Evolutionary conservation across 1,140 invertebrate species (phyloP).

Genomic region (Drosophila sp.): DNA sequence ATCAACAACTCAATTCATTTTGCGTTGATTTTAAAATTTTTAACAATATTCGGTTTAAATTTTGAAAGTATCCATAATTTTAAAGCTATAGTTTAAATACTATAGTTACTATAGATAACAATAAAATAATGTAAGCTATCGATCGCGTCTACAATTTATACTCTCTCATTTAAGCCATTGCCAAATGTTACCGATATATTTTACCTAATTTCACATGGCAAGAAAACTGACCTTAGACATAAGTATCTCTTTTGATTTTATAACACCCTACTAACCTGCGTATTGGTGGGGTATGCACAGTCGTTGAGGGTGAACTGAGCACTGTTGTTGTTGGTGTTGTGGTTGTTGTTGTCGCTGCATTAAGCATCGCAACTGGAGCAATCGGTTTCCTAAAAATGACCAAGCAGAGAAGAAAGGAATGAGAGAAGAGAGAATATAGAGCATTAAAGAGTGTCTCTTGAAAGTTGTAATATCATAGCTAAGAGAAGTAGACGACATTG

Average conservation of each 20-base stretch:
- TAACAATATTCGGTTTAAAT: too few relatives aligned
- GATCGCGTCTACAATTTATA: too few relatives aligned
- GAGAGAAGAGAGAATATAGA: constrained; percentile 18
- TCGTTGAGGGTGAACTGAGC: constrained; percentile 66
- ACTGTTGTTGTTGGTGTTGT: constrained; percentile 62
- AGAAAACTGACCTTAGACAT: not conserved
- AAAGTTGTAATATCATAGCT: constrained; percentile 1
- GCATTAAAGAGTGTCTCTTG: constrained; percentile 21
- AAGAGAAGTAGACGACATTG: constrained; percentile 65
- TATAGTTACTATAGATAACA: too few relatives aligned
- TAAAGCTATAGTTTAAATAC: too few relatives aligned
- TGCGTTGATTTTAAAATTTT: too few relatives aligned
- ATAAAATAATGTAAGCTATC: too few relatives aligned
- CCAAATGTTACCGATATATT: not conserved
- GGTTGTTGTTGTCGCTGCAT: constrained; percentile 56
- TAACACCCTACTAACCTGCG: constrained; percentile 64
- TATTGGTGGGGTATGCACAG: constrained; percentile 74
- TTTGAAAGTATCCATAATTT: too few relatives aligned
- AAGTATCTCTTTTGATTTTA: not conserved
- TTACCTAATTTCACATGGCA: not conserved
- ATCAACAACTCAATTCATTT: too few relatives aligned
- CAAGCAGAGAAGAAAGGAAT: constrained; percentile 2
- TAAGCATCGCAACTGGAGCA: constrained; percentile 58
- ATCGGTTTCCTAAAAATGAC: constrained; percentile 55
- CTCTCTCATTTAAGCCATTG: too few relatives aligned